A percentile compares a stretch with the other conserved stretches of the same genome.
Evolutionary conservation across 2,113 vertebrate genomes (phyloP).

Genomic region (Ceyx cyanopectus): DNA sequence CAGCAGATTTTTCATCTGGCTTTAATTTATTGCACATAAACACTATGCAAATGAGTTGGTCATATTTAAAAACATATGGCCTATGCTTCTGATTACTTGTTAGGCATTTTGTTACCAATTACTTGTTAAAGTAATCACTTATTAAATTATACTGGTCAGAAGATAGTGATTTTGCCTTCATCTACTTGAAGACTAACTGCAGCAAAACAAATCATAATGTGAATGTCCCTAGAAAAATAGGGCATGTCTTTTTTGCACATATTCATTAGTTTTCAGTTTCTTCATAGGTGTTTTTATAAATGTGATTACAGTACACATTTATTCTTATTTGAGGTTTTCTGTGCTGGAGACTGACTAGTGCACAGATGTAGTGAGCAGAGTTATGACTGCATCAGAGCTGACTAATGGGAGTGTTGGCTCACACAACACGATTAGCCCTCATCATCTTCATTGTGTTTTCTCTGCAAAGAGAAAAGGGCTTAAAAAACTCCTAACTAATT

Average conservation of each 20-base stretch:
- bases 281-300: conserved; percentile 16
- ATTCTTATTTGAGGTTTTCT: background rate
- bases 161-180: conserved; percentile 62
- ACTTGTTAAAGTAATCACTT: conserved; percentile 77
- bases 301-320: background rate
- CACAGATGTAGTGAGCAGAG: background rate
- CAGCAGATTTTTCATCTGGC: conserved; percentile 87
- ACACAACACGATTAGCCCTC: background rate
- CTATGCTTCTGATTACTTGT: conserved; percentile 72
- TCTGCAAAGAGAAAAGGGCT: background rate
- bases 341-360: background rate
- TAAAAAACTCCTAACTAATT: background rate
- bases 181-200: conserved; percentile 55
- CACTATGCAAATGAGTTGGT: conserved; percentile 82
- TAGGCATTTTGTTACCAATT: conserved; percentile 75
- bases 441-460: background rate
- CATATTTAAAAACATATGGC: conserved; percentile 82
- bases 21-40: conserved; percentile 85
- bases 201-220: background rate
- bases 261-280: background rate
- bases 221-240: background rate
- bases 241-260: background rate
- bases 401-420: conserved; percentile 4
- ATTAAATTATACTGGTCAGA: conserved; percentile 77
- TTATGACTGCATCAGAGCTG: background rate